Evolutionary conservation across 2,113 vertebrate genomes (phyloP), one percentile per base, ranked within the genome.

Genomic region (Heliornis fulica): DNA sequence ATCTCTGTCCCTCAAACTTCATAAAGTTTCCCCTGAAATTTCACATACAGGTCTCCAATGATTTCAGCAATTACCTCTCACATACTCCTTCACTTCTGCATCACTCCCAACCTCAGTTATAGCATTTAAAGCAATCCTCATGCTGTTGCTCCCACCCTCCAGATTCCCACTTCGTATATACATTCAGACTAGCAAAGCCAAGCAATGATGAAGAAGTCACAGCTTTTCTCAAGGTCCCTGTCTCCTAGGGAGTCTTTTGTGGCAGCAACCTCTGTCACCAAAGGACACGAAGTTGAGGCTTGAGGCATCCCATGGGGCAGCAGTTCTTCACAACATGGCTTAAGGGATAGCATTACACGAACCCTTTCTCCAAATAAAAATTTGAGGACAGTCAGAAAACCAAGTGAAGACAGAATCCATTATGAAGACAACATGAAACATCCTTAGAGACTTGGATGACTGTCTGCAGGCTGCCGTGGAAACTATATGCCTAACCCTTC

Each of bases 171-270:
- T 89, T 22, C 53, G 66, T 51, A 59, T 87, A 87, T 65, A 48
- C 46, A 17, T 51, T 91, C 48, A 34, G 48, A 17, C 46, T 43
- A 77, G 64, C 48, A 86, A 87, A 89, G 65, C 46, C 56, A 63
- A 72, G 65, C 40, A 83, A 8, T 1, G 20, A 87, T 85, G 65
- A 66, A 83, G 95, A 97, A 69, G 77, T 89, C 93, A 91, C 80
- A 63, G 77, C 36, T 94, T 89, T 95, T 92, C 95, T 95, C 91
- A 94, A 94, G 93, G 87, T 94, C 88, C 72, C n/a, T 81, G 72
- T 92, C 92, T 94, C 83, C 29, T 89, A 59, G 40, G 66, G 66
- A 87, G 79, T 65, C 90, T 93, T 95, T 85, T 80, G 79, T 96
- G 91, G 92, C 69, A 94, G 80, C 83, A 96, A 28, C 53, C 86